Percentiles rank a stretch among this genome's conserved stretches.
Conservation (phyloP, 1,140 invertebrate genomes). For the Drosophila pachea region DNA sequence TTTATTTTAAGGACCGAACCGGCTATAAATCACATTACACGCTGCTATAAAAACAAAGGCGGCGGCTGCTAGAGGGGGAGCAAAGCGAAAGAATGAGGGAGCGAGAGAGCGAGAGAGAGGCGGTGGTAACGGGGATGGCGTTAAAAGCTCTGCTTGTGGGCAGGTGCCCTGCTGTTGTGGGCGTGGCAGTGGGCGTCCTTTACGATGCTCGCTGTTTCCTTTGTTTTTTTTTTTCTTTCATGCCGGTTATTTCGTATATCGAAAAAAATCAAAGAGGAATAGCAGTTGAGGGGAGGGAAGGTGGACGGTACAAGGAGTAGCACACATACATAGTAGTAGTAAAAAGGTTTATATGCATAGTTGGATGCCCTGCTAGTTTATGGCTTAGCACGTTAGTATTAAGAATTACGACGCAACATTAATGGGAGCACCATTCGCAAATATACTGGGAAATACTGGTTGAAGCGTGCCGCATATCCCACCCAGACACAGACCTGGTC, state of each 20-base stretch:
- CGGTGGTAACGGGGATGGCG: background rate
- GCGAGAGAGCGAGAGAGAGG: too few relatives aligned
- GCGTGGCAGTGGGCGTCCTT: conserved; percentile 30
- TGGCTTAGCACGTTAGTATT: conserved; percentile 61
- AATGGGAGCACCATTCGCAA: conserved; percentile 29
- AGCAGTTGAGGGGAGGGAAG: background rate
- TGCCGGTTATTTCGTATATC: conserved; percentile 41
- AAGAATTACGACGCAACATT: conserved; percentile 55
- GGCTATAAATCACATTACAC: conserved; percentile 76
- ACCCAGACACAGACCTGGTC: too few relatives aligned
- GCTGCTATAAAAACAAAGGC: conserved; percentile 71
- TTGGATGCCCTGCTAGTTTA: conserved; percentile 52
- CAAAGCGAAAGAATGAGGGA: background rate
- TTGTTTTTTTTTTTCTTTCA: too few relatives aligned
- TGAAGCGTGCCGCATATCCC: too few relatives aligned
- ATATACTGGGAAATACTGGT: background rate
- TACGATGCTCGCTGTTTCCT: background rate
- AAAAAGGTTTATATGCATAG: conserved; percentile 70
- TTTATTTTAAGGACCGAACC: conserved; percentile 75
- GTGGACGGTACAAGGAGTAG: too few relatives aligned
- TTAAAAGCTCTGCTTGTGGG: conserved; percentile 32
- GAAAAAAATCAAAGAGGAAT: conserved; percentile 54
- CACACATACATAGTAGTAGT: conserved; percentile 55
- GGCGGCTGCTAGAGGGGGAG: conserved; percentile 4
- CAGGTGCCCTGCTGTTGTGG: conserved; percentile 42